A percentile compares a stretch with the other conserved stretches of the same genome.
These are phyloP conservation scores for Taphrorychus bicolor DNA, from an alignment of 2,888 invertebrate genomes.

Conservation along the genomic window DNA sequence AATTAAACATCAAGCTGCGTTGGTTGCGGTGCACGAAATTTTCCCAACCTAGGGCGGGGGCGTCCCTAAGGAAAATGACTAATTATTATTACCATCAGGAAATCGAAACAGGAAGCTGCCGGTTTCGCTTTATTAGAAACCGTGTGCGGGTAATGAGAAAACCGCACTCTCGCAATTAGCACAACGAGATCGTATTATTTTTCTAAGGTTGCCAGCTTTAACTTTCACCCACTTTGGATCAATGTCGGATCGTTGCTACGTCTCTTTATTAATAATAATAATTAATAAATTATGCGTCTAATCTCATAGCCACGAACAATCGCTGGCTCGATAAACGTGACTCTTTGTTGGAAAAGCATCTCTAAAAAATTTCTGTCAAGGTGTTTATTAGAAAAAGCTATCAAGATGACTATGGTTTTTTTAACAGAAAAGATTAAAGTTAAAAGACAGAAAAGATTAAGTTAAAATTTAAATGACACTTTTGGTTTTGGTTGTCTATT, in stretches of 20 bases:
- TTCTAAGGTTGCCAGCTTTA: conserved; percentile 1
- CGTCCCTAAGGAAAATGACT: not conserved
- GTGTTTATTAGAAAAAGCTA: no score
- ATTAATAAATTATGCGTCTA: not conserved
- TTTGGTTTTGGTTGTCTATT: no score
- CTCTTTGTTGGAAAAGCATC: no score
- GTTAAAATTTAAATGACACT: no score
- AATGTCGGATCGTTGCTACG: not conserved
- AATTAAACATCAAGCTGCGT: no score
- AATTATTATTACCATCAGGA: conserved; percentile 1
- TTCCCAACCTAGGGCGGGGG: not conserved
- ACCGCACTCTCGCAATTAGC: not conserved
- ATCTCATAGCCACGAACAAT: no score
- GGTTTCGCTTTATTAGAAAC: conserved; percentile 4
- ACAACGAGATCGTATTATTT: conserved; percentile 4
- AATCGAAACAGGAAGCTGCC: not conserved
- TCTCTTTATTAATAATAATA: not conserved
- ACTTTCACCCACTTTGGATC: conserved; percentile 4
- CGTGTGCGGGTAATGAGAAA: not conserved
- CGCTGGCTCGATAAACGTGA: no score
- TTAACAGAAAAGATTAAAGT: no score
- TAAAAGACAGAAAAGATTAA: no score
- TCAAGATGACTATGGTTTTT: no score
- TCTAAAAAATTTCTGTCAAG: no score
- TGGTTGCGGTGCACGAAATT: no score